Percentiles rank a stretch among this genome's conserved stretches.
Conservation (phyloP, 2,113 vertebrate genomes). For the Gobiocypris rarus region DNA sequence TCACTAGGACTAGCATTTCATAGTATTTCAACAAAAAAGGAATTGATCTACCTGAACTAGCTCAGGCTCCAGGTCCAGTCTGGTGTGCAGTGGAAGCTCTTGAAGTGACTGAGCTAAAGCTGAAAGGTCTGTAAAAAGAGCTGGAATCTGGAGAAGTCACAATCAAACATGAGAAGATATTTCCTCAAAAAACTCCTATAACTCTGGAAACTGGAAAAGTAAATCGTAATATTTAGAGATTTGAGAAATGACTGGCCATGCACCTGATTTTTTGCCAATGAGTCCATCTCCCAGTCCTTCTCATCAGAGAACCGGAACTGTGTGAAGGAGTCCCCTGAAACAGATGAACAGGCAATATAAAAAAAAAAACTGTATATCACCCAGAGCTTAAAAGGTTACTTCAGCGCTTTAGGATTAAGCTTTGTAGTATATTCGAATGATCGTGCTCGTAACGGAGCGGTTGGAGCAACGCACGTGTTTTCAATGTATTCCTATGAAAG, state of each 20-base stretch:
- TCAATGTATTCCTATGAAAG: too few species aligned
- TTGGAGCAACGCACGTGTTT: too few species aligned
- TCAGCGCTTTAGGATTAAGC: too few species aligned
- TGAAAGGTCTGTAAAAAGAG: constrained; percentile 81
- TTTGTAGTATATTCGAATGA: too few species aligned
- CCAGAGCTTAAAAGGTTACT: too few species aligned
- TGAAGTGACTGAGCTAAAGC: constrained; percentile 82
- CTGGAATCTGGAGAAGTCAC: constrained; percentile 72
- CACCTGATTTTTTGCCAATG: constrained; percentile 80
- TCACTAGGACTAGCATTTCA: background rate
- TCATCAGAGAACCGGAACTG: constrained; percentile 95
- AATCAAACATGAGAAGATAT: background rate
- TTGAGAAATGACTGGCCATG: constrained; percentile 37
- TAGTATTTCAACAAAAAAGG: background rate
- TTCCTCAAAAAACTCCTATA: background rate
- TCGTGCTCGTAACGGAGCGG: too few species aligned
- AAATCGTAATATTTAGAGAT: background rate
- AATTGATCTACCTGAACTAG: constrained; percentile 82
- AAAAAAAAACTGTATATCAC: background rate
- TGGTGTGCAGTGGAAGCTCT: constrained; percentile 83
- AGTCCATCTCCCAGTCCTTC: constrained; percentile 89
- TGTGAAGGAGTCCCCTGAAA: constrained; percentile 88
- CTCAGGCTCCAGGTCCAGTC: constrained; percentile 84
- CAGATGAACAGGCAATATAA: background rate
- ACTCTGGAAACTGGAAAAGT: constrained; percentile 21